Conservation (phyloP, 2,888 invertebrate species). For the Acanthoscelides obtectus region DNA sequence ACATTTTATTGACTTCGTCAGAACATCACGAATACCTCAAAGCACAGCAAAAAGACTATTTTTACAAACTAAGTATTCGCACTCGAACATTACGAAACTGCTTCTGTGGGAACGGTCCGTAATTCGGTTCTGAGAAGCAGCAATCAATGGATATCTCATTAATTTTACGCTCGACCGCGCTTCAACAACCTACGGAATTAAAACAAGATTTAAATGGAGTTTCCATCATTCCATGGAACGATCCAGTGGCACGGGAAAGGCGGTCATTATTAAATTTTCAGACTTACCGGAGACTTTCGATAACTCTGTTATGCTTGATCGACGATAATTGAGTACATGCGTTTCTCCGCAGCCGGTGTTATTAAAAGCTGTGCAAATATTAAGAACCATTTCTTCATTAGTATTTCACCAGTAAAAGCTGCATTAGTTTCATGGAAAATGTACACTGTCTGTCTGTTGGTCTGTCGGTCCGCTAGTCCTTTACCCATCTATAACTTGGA, state of each 20-base stretch:
- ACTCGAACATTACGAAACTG: no score
- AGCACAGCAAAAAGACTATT: no score
- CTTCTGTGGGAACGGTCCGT: no score
- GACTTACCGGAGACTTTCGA: not conserved
- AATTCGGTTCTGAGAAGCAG: not conserved
- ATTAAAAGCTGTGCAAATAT: not conserved
- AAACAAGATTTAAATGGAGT: not conserved
- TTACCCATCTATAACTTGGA: no score
- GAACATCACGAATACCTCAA: no score
- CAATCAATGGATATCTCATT: not conserved
- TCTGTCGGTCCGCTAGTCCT: no score
- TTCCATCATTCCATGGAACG: not conserved
- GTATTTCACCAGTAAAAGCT: not conserved
- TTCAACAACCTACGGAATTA: not conserved
- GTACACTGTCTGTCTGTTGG: no score
- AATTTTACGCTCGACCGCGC: not conserved
- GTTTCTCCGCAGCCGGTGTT: not conserved
- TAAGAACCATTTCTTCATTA: not conserved
- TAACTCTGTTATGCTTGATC: not conserved
- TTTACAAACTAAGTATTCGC: no score
- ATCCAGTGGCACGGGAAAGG: not conserved
- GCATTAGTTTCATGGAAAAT: no score
- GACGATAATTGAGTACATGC: not conserved
- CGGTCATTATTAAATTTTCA: not conserved
- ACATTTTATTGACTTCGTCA: no score